phyloP scores from a whole-genome alignment of 1,140 invertebrate species.

The Mya arenaria region DNA sequence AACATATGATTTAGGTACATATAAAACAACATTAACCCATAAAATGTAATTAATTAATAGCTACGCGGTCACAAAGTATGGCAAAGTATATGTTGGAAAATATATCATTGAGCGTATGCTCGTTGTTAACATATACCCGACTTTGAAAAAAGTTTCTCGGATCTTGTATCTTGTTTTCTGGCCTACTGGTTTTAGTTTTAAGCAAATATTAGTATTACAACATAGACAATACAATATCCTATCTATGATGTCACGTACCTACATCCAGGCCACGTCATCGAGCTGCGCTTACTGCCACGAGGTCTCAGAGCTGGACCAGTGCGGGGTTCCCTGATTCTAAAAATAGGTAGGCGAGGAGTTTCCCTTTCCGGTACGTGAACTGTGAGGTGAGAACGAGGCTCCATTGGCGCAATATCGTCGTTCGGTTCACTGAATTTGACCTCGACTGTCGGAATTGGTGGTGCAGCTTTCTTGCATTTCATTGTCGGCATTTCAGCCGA shows the following conservation, averaged over 20 bases:
- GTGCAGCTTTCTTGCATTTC: too few species aligned
- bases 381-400: too few species aligned
- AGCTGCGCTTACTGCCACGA: not conserved
- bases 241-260: not conserved
- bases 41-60: too few species aligned
- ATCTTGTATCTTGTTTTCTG: not conserved
- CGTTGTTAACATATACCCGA: not conserved
- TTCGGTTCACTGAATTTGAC: too few species aligned
- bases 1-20: too few species aligned
- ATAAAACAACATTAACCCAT: too few species aligned
- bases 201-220: not conserved
- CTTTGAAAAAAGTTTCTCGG: not conserved
- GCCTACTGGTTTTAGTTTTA: not conserved
- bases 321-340: slow-evolving; percentile 9
- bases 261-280: slow-evolving; percentile 26
- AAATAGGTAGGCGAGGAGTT: not conserved
- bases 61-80: not conserved
- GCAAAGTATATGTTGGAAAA: not conserved
- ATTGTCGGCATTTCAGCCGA: too few species aligned
- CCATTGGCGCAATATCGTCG: too few species aligned
- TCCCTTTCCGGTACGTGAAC: too few species aligned
- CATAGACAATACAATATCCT: not conserved
- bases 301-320: not conserved
- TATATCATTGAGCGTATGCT: not conserved
- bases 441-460: too few species aligned